These are phyloP conservation scores for Dascyllus trimaculatus DNA, from an alignment of 2,113 vertebrate species.

Conservation along the genomic window DNA sequence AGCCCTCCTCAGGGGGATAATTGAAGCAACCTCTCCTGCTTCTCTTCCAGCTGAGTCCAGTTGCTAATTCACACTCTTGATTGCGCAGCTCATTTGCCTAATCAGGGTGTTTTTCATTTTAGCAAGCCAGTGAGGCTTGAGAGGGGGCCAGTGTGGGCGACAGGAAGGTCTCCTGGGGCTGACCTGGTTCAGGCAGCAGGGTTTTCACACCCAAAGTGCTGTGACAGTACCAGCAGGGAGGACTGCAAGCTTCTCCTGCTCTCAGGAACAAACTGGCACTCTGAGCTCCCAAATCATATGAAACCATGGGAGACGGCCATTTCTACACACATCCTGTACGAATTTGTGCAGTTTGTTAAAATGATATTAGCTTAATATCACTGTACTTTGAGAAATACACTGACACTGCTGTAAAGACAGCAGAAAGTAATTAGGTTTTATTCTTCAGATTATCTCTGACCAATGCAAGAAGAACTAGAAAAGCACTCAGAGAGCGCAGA, in stretches of 20 bases:
- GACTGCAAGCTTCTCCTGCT: neutral
- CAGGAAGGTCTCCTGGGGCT: constrained; percentile 6
- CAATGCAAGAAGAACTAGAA: no score
- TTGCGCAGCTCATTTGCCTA: constrained; percentile 57
- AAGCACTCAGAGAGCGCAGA: no score
- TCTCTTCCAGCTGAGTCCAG: constrained; percentile 46
- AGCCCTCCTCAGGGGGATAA: constrained; percentile 4
- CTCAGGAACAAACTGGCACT: neutral
- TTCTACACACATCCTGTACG: no score
- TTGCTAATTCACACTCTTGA: constrained; percentile 32
- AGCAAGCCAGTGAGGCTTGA: neutral
- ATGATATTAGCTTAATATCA: no score
- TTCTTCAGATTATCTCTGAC: no score
- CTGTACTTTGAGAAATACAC: no score
- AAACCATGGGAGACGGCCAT: neutral
- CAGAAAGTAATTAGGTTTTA: no score
- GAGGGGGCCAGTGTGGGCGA: neutral
- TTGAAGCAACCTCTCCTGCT: constrained; percentile 3
- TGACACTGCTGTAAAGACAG: no score
- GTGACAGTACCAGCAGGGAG: constrained; percentile 5
- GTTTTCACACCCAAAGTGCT: neutral
- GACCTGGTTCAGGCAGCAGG: neutral
- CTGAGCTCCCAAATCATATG: neutral
- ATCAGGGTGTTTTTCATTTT: constrained; percentile 48
- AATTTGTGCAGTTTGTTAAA: no score